Base-by-base conservation (phyloP, 2,888 invertebrate species). In the Neria commutata region DNA sequence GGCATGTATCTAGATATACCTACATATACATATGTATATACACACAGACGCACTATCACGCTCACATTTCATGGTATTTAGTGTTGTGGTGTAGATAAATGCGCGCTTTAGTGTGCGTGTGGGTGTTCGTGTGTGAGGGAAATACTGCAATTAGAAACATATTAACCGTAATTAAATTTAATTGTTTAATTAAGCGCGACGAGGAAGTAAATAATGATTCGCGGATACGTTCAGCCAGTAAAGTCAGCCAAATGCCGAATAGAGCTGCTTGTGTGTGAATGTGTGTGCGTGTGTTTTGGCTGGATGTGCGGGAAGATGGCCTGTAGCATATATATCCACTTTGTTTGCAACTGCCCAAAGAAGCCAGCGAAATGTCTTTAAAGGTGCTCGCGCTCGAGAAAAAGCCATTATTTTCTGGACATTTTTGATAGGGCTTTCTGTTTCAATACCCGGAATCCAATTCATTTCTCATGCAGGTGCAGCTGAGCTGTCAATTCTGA, bases 151-250 rank as follows among this genome's bases (percentile, higher is more conserved):
- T 81, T 81, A 81, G 80, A 79, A 75, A 76, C 78, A 79, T 81
- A 81, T 81, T 81, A 81, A 81, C 80, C 74, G 78, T 81, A 79
- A 80, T 80, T 80, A 80, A 81, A 80, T 76, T 76, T 76, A 79
- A 81, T 81, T 80, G 79, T 79, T 81, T 80, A 79, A 81, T 81
- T 81, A 81, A 81, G 77, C 78, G 76, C 71, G n/a, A n/a, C n/a
- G n/a, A n/a, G n/a, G n/a, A n/a, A n/a, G n/a, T n/a, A n/a, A n/a
- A n/a, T n/a, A n/a, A n/a, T n/a, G n/a, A n/a, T n/a, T n/a, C n/a
- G n/a, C n/a, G n/a, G n/a, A n/a, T n/a, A n/a, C n/a, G n/a, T n/a
- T n/a, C n/a, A n/a, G n/a, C n/a, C n/a, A n/a, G n/a, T n/a, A n/a
- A n/a, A n/a, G n/a, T n/a, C n/a, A n/a, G n/a, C n/a, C n/a, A n/a